Evolutionary conservation across 2,797 vertebrate genomes (phyloP), one percentile per base, ranked within the genome.

Genomic region (Eulemur albifrons): DNA sequence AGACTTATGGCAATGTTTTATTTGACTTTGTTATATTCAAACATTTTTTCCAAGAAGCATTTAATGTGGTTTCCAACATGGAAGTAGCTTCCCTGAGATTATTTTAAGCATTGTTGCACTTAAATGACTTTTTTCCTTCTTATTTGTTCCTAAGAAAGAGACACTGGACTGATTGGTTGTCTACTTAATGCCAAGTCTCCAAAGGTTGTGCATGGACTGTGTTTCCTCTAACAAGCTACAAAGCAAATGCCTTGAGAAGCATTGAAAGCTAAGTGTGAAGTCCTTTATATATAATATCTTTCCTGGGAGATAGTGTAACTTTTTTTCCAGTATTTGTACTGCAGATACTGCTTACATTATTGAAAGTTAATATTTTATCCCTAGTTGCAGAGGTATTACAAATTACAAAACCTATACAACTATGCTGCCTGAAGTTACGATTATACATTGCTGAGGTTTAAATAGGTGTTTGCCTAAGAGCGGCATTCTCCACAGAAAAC

Each of bases 391-490:
- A 95, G 76, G 75, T 96, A 97, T 98, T 96, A 98, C 97, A 97
- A 97, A 97, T 97, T 98, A 98, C 95, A 84, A 93, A 97, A 94
- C 97, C 88, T 87, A 95, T 25, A 85, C 38, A 83, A 91, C 43
- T 97, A 87, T 97, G 79, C 52, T 93, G 54, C 50, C 95, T 93
- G n/a, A 97, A 98, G 96, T 97, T 97, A 98, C 95, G 95, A 98
- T 97, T 97, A 97, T 88, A 96, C 88, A 97, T 98, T 97, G 96
- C 95, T 96, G 96, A 97, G 88, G 94, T 97, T 98, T 98, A 98
- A 98, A 93, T 97, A 98, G 97, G 96, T 98, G 92, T 98, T 98
- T 98, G 90, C 94, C 91, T 97, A 97, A 97, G 21, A 98, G 87
- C 86, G 95, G 94, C 45, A 59, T 97, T 98, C 95, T 98, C 97